A percentile compares a stretch with the other conserved stretches of the same genome.
phyloP scores from a whole-genome alignment of 1,140 invertebrate species.

The Drosophila pseudoobscura region DNA sequence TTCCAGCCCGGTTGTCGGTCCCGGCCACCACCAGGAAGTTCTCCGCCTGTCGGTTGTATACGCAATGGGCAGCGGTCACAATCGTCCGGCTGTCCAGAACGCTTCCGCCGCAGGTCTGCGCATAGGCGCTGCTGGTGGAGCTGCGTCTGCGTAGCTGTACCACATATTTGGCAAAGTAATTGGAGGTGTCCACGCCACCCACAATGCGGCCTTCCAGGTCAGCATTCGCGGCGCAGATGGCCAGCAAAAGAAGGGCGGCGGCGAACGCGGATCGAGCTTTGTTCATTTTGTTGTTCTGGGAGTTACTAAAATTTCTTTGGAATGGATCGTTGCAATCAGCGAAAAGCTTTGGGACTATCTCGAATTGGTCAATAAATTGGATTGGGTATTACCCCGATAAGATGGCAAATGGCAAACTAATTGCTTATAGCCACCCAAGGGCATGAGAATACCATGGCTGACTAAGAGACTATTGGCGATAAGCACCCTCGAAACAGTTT shows the following conservation, averaged over 20 bases:
- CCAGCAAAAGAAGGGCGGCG: conserved; percentile 7
- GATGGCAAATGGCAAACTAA: conserved; percentile 7
- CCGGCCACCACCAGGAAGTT: conserved; percentile 66
- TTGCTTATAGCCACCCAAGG: too few species aligned
- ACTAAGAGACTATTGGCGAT: conserved; percentile 7
- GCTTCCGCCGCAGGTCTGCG: conserved; percentile 45
- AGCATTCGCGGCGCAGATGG: neutral
- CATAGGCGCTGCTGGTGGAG: conserved; percentile 34
- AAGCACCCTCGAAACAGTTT: too few species aligned
- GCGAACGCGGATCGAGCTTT: conserved; percentile 31
- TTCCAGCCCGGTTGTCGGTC: conserved; percentile 41
- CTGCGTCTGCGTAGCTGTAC: conserved; percentile 59
- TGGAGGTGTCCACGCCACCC: conserved; percentile 47
- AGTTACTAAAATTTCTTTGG: conserved; percentile 46
- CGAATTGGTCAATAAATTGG: conserved; percentile 52
- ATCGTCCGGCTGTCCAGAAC: conserved; percentile 72
- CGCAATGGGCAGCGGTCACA: conserved; percentile 86
- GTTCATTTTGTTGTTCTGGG: conserved; percentile 57
- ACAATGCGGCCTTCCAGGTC: conserved; percentile 54
- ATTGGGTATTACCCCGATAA: conserved; percentile 24
- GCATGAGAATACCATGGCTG: conserved; percentile 12
- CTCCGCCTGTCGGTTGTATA: conserved; percentile 49
- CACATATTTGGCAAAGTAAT: conserved; percentile 49
- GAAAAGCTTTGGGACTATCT: conserved; percentile 31
- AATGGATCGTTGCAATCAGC: conserved; percentile 14